These are phyloP conservation scores for Tauraco hartlaubi DNA, from an alignment of 2,797 vertebrate genomes.

Conservation along the genomic window DNA sequence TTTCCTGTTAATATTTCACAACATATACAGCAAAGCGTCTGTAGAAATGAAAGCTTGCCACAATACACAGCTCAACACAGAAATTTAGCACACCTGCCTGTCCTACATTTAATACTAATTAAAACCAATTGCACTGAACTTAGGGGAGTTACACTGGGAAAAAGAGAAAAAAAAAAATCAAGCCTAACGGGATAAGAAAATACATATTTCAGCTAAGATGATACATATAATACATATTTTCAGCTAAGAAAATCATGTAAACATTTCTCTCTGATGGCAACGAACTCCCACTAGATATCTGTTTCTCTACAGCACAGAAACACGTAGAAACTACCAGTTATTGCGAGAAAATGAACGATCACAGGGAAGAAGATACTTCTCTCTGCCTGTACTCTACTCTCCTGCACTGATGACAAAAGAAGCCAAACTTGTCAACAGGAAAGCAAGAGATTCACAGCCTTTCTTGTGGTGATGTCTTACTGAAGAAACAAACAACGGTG, in stretches of 20 bases:
- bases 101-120: background rate
- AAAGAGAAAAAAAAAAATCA: background rate
- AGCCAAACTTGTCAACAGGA: background rate
- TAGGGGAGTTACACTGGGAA: background rate
- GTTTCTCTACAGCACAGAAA: background rate
- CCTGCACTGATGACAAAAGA: background rate
- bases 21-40: background rate
- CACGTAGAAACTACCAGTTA: background rate
- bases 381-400: background rate
- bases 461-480: background rate
- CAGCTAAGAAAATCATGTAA: background rate
- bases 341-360: background rate
- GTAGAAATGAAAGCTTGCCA: background rate
- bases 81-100: background rate
- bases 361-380: background rate
- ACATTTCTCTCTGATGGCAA: background rate
- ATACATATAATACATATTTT: too few relatives aligned
- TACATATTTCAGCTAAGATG: background rate
- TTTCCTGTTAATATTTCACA: slow-evolving; percentile 70
- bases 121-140: background rate
- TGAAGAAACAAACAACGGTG: background rate
- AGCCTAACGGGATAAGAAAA: background rate
- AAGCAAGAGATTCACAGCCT: background rate
- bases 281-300: background rate
- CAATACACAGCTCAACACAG: background rate